These are phyloP conservation scores for Cardinalis cardinalis DNA, from an alignment of 2,113 vertebrate species.

Conservation along the genomic window DNA sequence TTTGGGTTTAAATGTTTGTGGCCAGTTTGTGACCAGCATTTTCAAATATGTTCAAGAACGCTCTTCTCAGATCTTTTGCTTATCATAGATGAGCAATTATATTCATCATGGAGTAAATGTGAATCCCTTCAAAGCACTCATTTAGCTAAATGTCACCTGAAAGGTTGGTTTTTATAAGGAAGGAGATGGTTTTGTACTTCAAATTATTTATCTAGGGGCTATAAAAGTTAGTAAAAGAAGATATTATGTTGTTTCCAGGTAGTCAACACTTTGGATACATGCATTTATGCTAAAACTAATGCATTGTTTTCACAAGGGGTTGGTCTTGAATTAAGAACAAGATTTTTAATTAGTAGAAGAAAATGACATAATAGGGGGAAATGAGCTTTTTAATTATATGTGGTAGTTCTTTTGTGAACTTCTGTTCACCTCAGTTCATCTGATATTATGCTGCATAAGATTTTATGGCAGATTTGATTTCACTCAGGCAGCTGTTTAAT, in stretches of 20 bases:
- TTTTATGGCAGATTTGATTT: neutral
- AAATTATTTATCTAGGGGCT: neutral
- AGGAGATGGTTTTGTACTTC: neutral
- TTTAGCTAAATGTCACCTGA: neutral
- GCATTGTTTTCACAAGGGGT: neutral
- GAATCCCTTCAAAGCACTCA: neutral
- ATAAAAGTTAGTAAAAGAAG: neutral
- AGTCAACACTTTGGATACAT: neutral
- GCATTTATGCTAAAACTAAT: neutral
- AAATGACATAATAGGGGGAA: neutral
- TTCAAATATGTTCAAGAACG: neutral
- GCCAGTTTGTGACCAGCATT: neutral
- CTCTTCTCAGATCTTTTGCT: neutral
- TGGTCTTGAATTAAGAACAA: neutral
- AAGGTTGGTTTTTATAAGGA: neutral
- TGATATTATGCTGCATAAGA: neutral
- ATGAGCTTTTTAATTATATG: neutral
- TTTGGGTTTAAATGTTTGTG: neutral
- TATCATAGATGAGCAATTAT: neutral
- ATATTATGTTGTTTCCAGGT: neutral
- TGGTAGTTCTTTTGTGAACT: neutral
- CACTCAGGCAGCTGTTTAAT: neutral
- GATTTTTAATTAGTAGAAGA: neutral
- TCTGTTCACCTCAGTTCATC: neutral
- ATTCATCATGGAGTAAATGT: neutral